Evolutionary conservation across 2,113 vertebrate species (phyloP), one percentile per base, ranked within the genome.

Genomic region (Pteronura brasiliensis): DNA sequence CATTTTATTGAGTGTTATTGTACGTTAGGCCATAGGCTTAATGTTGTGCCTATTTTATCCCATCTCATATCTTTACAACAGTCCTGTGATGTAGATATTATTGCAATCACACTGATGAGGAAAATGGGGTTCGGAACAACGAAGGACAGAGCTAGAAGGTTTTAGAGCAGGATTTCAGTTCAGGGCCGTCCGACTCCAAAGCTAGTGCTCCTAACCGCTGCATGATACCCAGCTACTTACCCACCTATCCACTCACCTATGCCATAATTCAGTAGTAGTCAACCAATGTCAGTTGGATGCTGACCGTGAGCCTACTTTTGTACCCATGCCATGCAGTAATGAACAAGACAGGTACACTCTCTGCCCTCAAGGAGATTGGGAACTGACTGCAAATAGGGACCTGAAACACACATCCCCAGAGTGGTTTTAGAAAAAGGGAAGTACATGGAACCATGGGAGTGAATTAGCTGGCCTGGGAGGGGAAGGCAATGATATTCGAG

Each of bases 81-180:
- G 76, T 80, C n/a, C 11, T 42, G 31, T 84, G 63, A 88, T 20
- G 29, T 86, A 76, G 52, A 44, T 71, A 63, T 90, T 65, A 74
- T 80, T 57, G 92, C 39, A 36, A 7, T 93, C 67, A 27, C 34
- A 42, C 34, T 27, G 69, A 90, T 49, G 47, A 95, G 82, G 77
- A 93, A 94, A 95, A 29, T 61, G 49, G 76, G 42, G 42, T 49
- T 94, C 29, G 69, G 76, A 83, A 90, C 85, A 96, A 79, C 49
- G 61, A 92, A 71, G 23, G n/a, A 79, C 15, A 63, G 57, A 86
- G 57, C 69, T 74, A 83, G 55, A 84, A 96, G 80, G 55, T 79
- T 86, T 86, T 82, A 90, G 52, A 80, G 59, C 10, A 80, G 39
- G 59, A 96, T 69, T 96, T 94, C 92, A 96, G 90, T 86, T 67